A percentile compares a stretch with the other conserved stretches of the same genome.
Evolutionary conservation across 2,888 invertebrate species (phyloP).

Genomic region (Habrosyne pyritoides): DNA sequence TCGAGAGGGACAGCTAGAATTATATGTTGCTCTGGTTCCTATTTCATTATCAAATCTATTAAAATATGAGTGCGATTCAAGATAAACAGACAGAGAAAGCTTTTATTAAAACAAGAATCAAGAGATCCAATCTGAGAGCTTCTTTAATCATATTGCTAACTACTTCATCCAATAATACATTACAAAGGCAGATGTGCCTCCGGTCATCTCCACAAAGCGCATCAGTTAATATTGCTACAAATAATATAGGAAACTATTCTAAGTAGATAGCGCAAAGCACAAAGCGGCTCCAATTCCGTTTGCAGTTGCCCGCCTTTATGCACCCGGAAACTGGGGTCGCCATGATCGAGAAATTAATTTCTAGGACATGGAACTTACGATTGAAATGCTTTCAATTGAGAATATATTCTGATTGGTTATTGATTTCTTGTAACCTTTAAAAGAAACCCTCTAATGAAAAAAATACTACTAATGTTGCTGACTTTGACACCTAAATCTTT

Average conservation of each 20-base stretch:
- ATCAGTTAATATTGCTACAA: conserved; percentile 4
- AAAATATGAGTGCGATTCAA: neutral
- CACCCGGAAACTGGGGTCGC: conserved; percentile 28
- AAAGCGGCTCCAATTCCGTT: conserved; percentile 50
- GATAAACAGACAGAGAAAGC: neutral
- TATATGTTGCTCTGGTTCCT: too few species aligned
- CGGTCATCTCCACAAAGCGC: neutral
- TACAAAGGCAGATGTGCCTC: neutral
- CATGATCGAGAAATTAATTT: conserved; percentile 21
- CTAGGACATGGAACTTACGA: neutral
- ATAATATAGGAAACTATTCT: conserved; percentile 10
- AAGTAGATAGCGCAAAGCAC: conserved; percentile 34
- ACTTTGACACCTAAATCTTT: too few species aligned
- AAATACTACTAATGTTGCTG: too few species aligned
- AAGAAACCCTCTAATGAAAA: too few species aligned
- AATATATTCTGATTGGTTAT: too few species aligned
- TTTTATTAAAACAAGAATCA: too few species aligned
- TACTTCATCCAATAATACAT: neutral
- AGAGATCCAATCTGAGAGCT: too few species aligned
- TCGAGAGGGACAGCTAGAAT: too few species aligned
- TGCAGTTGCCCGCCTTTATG: conserved; percentile 43
- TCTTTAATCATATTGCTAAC: neutral
- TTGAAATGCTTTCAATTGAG: too few species aligned
- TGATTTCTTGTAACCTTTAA: too few species aligned
- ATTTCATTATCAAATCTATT: too few species aligned